Conservation (phyloP, 2,797 vertebrate genomes). For the Poeciliopsis gracilis region DNA sequence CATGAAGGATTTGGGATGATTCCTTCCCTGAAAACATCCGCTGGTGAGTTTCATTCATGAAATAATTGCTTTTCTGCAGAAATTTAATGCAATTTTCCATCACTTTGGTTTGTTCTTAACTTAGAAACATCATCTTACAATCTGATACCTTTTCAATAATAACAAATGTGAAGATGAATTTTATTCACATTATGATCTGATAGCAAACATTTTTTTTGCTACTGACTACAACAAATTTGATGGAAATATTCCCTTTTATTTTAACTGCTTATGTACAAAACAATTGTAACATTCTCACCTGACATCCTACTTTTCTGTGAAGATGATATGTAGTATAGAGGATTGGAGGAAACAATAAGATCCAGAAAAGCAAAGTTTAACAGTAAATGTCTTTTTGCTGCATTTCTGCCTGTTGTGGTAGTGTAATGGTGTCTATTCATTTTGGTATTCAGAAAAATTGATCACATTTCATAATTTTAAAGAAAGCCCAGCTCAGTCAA, state of each 20-base stretch:
- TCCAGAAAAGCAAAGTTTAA: background rate
- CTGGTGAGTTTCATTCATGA: conserved; percentile 70
- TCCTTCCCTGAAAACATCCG: conserved; percentile 34
- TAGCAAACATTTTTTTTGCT: background rate
- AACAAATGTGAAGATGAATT: background rate
- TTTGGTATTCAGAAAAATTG: background rate
- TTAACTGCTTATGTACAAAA: background rate
- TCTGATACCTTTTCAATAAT: background rate
- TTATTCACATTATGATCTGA: background rate
- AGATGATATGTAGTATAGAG: background rate
- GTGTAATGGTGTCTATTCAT: background rate
- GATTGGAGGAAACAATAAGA: background rate
- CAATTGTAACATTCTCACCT: background rate
- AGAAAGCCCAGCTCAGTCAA: background rate
- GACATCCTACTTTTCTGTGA: background rate
- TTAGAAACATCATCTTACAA: background rate
- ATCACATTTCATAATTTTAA: background rate
- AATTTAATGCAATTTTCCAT: background rate
- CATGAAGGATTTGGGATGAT: conserved; percentile 35
- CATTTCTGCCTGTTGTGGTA: background rate
- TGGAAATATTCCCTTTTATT: background rate
- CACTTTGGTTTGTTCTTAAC: background rate
- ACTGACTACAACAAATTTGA: background rate
- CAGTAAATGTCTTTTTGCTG: background rate
- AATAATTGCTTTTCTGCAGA: background rate